phyloP scores from a whole-genome alignment of 2,113 vertebrate genomes.

The Symphodus melops region DNA sequence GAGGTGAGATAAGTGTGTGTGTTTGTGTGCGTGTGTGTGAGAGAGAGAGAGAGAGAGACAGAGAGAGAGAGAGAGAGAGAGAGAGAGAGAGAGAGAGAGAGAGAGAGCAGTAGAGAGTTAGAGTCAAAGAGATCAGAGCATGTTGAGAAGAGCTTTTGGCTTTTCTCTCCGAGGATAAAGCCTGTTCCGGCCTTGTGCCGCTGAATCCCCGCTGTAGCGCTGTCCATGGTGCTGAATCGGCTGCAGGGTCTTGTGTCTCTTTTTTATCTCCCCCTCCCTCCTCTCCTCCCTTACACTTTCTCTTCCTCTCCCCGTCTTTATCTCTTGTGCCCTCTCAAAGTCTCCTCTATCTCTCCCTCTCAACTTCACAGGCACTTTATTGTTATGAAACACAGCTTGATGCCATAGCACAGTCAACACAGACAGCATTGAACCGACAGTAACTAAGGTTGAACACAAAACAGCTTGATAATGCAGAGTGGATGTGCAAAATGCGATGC shows the following conservation, averaged over 20 bases:
- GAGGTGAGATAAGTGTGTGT: conserved; percentile 23
- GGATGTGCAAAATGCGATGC: not conserved
- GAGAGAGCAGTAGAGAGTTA: conserved; percentile 42
- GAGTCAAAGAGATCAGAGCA: conserved; percentile 66
- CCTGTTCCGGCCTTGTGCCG: conserved; percentile 71
- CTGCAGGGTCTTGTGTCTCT: conserved; percentile 46
- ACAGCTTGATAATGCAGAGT: not conserved
- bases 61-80: conserved; percentile 54
- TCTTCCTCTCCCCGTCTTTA: conserved; percentile 24
- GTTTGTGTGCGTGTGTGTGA: conserved; percentile 20
- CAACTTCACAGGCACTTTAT: conserved; percentile 32
- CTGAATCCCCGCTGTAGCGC: conserved; percentile 52
- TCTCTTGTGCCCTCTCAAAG: conserved; percentile 28
- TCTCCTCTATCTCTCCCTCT: conserved; percentile 25
- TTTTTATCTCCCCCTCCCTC: conserved; percentile 38
- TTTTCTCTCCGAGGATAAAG: conserved; percentile 75
- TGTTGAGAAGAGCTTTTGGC: conserved; percentile 73
- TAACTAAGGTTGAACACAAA: not conserved
- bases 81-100: conserved; percentile 39
- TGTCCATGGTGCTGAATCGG: conserved; percentile 76
- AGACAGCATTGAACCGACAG: not conserved
- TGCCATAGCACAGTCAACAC: conserved; percentile 20
- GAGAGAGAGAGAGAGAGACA: conserved; percentile 42
- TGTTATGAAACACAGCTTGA: conserved; percentile 28
- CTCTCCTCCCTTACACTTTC: conserved; percentile 20